These are phyloP conservation scores for Seriola rivoliana DNA, from an alignment of 2,113 vertebrate species.

Conservation along the genomic window DNA sequence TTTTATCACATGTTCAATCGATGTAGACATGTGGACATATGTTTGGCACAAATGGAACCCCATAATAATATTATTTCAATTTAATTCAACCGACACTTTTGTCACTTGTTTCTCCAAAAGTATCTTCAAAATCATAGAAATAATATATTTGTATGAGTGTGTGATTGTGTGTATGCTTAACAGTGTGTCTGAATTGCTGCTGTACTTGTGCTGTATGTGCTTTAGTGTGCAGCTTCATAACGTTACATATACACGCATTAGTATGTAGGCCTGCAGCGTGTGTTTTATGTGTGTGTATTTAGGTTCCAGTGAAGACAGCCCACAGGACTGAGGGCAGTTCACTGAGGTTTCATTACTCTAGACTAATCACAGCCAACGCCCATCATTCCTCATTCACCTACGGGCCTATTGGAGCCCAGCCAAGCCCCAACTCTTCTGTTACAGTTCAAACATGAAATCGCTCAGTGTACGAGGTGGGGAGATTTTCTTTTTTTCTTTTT, in stretches of 20 bases:
- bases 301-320: slow-evolving; percentile 31
- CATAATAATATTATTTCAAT: neutral
- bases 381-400: slow-evolving; percentile 55
- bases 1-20: no score
- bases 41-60: no score
- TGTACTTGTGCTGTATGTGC: neutral
- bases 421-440: slow-evolving; percentile 52
- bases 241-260: slow-evolving; percentile 1
- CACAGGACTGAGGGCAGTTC: slow-evolving; percentile 39
- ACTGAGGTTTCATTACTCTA: slow-evolving; percentile 53
- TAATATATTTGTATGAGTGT: neutral
- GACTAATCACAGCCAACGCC: slow-evolving; percentile 68
- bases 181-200: slow-evolving; percentile 10
- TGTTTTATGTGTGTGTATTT: slow-evolving; percentile 24
- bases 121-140: neutral
- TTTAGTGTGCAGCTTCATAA: neutral
- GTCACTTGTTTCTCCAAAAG: neutral
- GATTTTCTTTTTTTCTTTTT: slow-evolving; percentile 13
- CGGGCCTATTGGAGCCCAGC: slow-evolving; percentile 37
- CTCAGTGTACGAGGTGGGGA: neutral
- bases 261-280: neutral
- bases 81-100: neutral
- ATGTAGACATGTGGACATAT: no score
- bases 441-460: slow-evolving; percentile 56
- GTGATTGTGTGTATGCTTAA: neutral